These are phyloP conservation scores for Carassius gibelio DNA, from an alignment of 2,113 vertebrate species.

Conservation along the genomic window DNA sequence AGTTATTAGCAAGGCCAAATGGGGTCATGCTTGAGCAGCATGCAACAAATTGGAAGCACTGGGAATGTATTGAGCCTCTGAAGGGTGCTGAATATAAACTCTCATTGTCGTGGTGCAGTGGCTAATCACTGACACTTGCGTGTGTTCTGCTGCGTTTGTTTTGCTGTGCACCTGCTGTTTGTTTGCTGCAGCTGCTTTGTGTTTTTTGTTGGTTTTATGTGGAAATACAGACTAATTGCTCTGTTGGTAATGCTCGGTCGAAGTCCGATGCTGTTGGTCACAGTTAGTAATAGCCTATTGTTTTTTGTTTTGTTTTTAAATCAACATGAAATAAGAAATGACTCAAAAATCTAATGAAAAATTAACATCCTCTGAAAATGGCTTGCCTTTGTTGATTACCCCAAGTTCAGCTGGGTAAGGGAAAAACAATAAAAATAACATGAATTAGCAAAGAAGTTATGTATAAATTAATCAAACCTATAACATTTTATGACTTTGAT, in stretches of 20 bases:
- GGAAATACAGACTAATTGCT: not conserved
- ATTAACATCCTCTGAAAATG: not conserved
- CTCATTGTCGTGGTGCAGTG: no score
- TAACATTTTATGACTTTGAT: no score
- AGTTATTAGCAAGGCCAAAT: not conserved
- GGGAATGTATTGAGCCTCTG: no score
- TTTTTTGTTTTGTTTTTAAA: no score
- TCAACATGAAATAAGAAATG: not conserved
- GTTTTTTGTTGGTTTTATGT: conserved; percentile 16
- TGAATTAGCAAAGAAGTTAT: not conserved
- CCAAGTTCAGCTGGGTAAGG: not conserved
- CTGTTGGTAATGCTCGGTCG: not conserved
- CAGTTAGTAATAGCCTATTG: not conserved
- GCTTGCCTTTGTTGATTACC: not conserved
- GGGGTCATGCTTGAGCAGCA: not conserved
- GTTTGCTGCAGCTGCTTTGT: conserved; percentile 11
- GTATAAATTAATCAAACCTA: not conserved
- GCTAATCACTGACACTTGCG: no score
- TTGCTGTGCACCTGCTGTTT: conserved; percentile 10
- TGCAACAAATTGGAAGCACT: not conserved
- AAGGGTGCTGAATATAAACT: no score
- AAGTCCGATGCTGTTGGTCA: not conserved
- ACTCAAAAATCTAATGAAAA: not conserved
- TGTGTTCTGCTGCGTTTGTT: not conserved
- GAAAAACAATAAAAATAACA: no score